Evolutionary conservation across 2,888 invertebrate species (phyloP).

Genomic region (Drosophila ezoana): DNA sequence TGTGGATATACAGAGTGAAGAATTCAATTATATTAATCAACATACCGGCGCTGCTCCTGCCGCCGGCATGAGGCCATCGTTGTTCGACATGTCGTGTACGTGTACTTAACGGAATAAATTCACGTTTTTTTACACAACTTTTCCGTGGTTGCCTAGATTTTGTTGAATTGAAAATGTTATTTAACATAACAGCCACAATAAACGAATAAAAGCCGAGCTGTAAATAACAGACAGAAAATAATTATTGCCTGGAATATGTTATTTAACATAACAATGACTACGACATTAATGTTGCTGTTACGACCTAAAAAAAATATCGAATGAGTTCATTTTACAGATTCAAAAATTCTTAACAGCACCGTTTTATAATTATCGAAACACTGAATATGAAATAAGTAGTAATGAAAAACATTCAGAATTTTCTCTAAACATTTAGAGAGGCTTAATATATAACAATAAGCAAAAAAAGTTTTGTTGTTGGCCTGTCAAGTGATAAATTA

Average conservation of each 20-base stretch:
- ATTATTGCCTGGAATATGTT: conserved; percentile 3
- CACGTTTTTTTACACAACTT: conserved; percentile 64
- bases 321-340: too few species aligned
- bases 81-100: conserved; percentile 67
- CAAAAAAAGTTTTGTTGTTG: background rate
- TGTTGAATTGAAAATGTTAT: conserved; percentile 42
- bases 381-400: too few species aligned
- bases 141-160: conserved; percentile 40
- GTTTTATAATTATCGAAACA: too few species aligned
- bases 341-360: too few species aligned
- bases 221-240: conserved; percentile 13
- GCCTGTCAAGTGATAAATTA: too few species aligned
- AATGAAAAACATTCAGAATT: too few species aligned
- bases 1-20: background rate
- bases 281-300: background rate
- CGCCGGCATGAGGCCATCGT: conserved; percentile 51
- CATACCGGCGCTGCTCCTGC: conserved; percentile 52
- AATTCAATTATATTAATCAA: background rate
- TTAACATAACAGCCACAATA: conserved; percentile 29
- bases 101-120: conserved; percentile 46
- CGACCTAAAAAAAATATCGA: too few species aligned
- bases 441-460: too few species aligned
- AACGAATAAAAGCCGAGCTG: conserved; percentile 5
- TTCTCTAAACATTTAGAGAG: too few species aligned
- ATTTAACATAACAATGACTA: conserved; percentile 8